Conservation (phyloP, 1,140 invertebrate species). For the Eupristina koningsbergeri region DNA sequence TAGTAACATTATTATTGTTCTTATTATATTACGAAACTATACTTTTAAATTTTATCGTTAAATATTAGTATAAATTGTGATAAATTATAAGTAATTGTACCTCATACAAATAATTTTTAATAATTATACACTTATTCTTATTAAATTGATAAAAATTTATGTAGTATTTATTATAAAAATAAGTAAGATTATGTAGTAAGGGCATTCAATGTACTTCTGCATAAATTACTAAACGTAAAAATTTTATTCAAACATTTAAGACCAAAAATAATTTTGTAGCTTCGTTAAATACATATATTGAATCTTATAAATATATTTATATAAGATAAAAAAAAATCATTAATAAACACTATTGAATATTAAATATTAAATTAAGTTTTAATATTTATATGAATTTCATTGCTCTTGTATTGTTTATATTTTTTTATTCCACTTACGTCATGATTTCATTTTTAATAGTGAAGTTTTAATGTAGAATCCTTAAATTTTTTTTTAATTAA, state of each 20-base stretch:
- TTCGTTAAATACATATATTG: background rate
- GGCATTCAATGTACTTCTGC: background rate
- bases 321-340: background rate
- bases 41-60: too few relatives aligned
- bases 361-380: background rate
- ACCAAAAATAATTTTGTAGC: background rate
- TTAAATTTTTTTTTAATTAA: background rate
- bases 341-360: background rate
- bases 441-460: background rate
- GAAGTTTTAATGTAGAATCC: background rate
- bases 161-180: background rate
- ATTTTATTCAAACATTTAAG: background rate
- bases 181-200: background rate
- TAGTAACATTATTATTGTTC: too few relatives aligned
- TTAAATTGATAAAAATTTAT: background rate
- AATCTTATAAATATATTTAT: background rate
- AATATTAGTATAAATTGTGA: too few relatives aligned
- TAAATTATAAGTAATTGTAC: too few relatives aligned
- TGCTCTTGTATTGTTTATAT: background rate
- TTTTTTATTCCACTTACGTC: background rate
- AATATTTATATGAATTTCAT: background rate
- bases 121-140: too few relatives aligned
- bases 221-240: background rate
- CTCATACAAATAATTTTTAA: too few relatives aligned
- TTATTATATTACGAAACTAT: too few relatives aligned